phyloP scores from a whole-genome alignment of 23 tunicate species.

The Oikopleura albicans region DNA sequence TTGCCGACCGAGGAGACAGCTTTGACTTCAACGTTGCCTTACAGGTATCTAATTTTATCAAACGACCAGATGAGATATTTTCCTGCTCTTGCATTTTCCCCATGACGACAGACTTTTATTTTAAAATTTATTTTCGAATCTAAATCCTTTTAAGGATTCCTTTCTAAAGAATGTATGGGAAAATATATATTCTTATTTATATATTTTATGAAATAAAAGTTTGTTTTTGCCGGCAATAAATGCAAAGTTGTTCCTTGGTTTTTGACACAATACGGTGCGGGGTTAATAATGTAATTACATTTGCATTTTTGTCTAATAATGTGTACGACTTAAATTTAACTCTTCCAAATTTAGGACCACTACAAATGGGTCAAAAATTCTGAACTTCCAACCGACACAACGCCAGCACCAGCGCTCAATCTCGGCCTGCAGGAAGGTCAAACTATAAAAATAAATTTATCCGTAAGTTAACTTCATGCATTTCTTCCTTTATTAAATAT shows the following conservation, averaged over 20 bases:
- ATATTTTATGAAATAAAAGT: too few relatives aligned
- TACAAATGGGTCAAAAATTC: slow-evolving; percentile 46
- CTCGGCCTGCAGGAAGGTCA: slow-evolving; percentile 78
- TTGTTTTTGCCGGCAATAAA: too few relatives aligned
- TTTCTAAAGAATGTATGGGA: neutral
- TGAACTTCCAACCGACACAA: slow-evolving; percentile 21
- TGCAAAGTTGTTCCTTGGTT: too few relatives aligned
- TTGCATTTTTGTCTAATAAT: too few relatives aligned
- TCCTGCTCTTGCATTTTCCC: neutral
- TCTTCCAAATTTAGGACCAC: slow-evolving; percentile 27
- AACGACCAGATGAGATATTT: too few relatives aligned
- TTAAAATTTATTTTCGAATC: neutral
- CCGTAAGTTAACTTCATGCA: neutral
- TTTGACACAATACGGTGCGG: too few relatives aligned
- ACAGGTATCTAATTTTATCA: slow-evolving; percentile 13
- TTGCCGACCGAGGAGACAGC: slow-evolving; percentile 85
- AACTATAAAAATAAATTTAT: slow-evolving; percentile 52
- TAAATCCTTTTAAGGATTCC: neutral
- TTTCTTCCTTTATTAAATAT: neutral
- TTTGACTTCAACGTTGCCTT: slow-evolving; percentile 84
- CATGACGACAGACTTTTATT: neutral
- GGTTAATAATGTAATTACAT: too few relatives aligned
- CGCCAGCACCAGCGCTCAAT: slow-evolving; percentile 27
- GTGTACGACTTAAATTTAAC: neutral
- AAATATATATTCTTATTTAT: too few relatives aligned